Evolutionary conservation across 2,113 vertebrate species (phyloP).

Genomic region (Amazona guildingii): DNA sequence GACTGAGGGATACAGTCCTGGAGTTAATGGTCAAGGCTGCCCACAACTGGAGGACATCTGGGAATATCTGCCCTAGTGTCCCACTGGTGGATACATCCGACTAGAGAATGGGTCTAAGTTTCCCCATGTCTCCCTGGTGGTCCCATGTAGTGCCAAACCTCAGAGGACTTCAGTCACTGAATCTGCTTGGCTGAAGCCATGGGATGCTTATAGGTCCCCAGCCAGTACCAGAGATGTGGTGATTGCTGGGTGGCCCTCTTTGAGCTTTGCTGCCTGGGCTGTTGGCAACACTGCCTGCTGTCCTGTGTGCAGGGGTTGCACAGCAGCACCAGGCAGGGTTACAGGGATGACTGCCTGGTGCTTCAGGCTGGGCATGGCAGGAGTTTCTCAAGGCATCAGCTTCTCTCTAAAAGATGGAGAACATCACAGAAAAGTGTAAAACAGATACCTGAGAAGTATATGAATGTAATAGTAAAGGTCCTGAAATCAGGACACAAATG

Average conservation of each 20-base stretch:
- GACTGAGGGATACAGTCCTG: not conserved
- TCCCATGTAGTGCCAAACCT: not conserved
- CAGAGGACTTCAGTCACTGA: not conserved
- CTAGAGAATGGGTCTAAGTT: not conserved
- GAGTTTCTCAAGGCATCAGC: not conserved
- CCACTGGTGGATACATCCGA: not conserved
- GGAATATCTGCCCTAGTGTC: not conserved
- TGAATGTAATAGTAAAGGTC: not conserved
- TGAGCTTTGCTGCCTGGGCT: not conserved
- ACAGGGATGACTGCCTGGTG: not conserved
- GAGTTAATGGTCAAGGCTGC: not conserved
- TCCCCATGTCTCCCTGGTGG: not conserved
- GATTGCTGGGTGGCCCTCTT: not conserved
- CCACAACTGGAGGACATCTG: not conserved
- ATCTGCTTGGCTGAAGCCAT: not conserved
- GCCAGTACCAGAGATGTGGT: not conserved
- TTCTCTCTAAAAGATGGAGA: not conserved
- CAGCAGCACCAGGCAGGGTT: not conserved
- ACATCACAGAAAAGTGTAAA: not conserved
- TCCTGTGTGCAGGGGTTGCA: not conserved
- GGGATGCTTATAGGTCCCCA: not conserved
- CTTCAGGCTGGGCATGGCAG: not conserved
- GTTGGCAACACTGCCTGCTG: not conserved
- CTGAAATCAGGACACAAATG: not conserved
- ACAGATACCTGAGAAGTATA: not conserved